Percentiles rank a stretch among this genome's conserved stretches.
These are phyloP conservation scores for Chloroceryle inda DNA, from an alignment of 2,797 vertebrate genomes.

Conservation along the genomic window DNA sequence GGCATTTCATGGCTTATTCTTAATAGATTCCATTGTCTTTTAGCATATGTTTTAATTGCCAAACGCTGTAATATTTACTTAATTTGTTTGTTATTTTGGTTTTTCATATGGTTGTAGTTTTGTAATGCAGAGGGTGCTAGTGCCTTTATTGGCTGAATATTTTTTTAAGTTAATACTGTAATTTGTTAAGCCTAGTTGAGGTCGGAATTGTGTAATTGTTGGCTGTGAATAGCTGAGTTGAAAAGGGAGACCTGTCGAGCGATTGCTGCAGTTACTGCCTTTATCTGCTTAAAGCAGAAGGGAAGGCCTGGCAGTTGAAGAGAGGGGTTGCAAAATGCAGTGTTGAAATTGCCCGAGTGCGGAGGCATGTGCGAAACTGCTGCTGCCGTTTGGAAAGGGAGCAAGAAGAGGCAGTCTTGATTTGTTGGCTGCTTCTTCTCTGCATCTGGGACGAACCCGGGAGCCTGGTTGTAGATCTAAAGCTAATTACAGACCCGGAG, in stretches of 20 bases:
- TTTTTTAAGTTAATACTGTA: background rate
- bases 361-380: background rate
- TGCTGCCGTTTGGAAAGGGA: background rate
- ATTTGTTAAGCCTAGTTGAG: background rate
- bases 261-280: background rate
- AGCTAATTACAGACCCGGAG: rapidly evolving
- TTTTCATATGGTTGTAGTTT: background rate
- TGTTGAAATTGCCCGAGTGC: background rate
- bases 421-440: background rate
- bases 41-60: background rate
- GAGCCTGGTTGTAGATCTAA: background rate
- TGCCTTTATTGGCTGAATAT: background rate
- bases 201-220: background rate
- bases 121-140: background rate
- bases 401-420: background rate
- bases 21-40: background rate
- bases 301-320: background rate
- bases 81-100: background rate
- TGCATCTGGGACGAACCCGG: background rate
- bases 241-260: background rate
- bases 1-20: background rate
- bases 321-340: background rate
- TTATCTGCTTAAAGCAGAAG: background rate
- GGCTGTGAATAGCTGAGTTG: background rate
- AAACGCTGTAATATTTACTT: background rate